Evolutionary conservation across 1,140 invertebrate genomes (phyloP).

Genomic region (Micrasema longulum): DNA sequence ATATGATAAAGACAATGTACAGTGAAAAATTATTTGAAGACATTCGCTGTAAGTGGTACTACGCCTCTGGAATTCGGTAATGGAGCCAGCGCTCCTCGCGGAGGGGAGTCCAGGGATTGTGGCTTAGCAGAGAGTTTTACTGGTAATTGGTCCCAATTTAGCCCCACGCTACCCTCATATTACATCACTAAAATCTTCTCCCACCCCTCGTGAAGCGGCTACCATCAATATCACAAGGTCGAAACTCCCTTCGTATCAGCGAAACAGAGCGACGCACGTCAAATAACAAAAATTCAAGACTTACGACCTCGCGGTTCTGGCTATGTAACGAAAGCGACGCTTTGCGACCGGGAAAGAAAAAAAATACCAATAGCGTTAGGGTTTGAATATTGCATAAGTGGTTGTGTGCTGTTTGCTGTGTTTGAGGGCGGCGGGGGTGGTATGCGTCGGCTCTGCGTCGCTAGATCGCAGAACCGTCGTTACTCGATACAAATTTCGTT

Average conservation of each 20-base stretch:
- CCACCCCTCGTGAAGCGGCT: constrained; percentile 44
- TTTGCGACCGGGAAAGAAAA: constrained; percentile 28
- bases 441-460: no score
- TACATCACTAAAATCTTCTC: constrained; percentile 56
- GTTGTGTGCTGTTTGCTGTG: constrained; percentile 40
- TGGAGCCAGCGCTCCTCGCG: constrained; percentile 40
- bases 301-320: constrained; percentile 30
- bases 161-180: constrained; percentile 55
- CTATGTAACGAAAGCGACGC: constrained; percentile 36
- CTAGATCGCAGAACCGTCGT: not conserved
- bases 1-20: no score
- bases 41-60: constrained; percentile 7
- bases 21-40: constrained; percentile 9
- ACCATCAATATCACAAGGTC: constrained; percentile 56
- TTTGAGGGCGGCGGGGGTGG: not conserved
- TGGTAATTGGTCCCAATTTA: constrained; percentile 80
- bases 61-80: constrained; percentile 44
- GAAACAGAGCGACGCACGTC: constrained; percentile 31
- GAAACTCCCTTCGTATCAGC: constrained; percentile 2
- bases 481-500: constrained; percentile 42
- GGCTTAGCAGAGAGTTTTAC: constrained; percentile 72
- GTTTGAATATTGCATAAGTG: constrained; percentile 54
- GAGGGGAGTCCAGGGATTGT: constrained; percentile 56
- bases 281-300: not conserved
- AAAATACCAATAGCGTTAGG: constrained; percentile 49